Evolutionary conservation across 2,888 invertebrate genomes (phyloP).

Genomic region (Mellilla xanthometata): DNA sequence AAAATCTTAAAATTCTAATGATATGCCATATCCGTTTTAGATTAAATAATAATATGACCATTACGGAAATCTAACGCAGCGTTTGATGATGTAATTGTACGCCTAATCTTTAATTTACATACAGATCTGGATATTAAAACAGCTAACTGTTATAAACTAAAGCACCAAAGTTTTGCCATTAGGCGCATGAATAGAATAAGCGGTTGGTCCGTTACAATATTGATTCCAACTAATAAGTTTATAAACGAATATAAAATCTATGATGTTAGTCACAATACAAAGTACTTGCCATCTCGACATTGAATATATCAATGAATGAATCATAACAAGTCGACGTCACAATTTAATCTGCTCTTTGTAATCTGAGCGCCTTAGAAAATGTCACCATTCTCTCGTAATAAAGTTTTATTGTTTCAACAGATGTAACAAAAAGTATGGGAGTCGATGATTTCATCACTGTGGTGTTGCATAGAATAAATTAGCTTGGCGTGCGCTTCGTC

Average conservation of each 20-base stretch:
- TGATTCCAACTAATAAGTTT: too few species aligned
- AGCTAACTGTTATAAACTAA: background rate
- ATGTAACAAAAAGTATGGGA: constrained; percentile 12
- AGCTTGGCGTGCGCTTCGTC: background rate
- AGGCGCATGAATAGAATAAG: too few species aligned
- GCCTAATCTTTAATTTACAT: constrained; percentile 11
- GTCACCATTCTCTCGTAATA: constrained; percentile 10
- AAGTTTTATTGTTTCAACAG: constrained; percentile 5
- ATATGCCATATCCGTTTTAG: constrained; percentile 4
- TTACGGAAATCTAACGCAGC: background rate
- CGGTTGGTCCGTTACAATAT: too few species aligned
- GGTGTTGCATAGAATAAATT: constrained; percentile 3
- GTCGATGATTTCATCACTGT: constrained; percentile 13
- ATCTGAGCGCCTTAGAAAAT: background rate
- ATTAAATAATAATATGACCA: background rate
- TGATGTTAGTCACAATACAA: constrained; percentile 37
- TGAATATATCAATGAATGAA: constrained; percentile 44
- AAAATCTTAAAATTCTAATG: constrained; percentile 1
- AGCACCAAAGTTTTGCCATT: too few species aligned
- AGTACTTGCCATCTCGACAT: constrained; percentile 26
- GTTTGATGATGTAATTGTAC: constrained; percentile 5
- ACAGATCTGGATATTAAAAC: background rate
- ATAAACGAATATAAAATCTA: background rate
- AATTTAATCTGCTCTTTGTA: constrained; percentile 10
- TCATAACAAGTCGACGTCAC: constrained; percentile 36